Conservation (phyloP, 2,888 invertebrate genomes). For the Galeopsomyia nigrocyanea region DNA sequence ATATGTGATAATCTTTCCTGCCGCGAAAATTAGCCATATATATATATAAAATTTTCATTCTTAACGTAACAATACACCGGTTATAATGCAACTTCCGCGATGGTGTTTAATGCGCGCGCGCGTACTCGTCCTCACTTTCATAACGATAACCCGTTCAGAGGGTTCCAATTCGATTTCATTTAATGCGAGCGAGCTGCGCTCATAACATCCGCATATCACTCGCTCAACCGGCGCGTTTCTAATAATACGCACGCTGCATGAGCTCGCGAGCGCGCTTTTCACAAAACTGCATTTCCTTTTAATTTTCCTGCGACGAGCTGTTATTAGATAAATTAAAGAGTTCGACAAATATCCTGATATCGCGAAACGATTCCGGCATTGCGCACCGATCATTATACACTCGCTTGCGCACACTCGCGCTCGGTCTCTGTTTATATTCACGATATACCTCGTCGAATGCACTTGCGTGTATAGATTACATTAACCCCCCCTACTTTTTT, state of each 20-base stretch:
- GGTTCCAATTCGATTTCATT: conserved; percentile 20
- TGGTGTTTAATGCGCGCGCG: neutral
- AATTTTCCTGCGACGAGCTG: no score
- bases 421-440: no score
- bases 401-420: no score
- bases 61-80: no score
- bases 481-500: no score
- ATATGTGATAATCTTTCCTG: no score
- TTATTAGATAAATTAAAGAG: no score
- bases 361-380: neutral
- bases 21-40: no score
- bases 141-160: conserved; percentile 8
- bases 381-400: no score
- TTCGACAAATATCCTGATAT: neutral
- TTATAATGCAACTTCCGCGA: conserved; percentile 23
- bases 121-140: conserved; percentile 11
- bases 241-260: neutral
- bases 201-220: conserved; percentile 24
- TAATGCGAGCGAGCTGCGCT: neutral
- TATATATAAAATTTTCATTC: no score
- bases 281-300: conserved; percentile 7
- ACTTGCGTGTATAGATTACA: no score
- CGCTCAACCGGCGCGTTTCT: neutral
- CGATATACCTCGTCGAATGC: no score
- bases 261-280: neutral